phyloP scores from a whole-genome alignment of 2,797 vertebrate genomes.

The Chelonia mydas region DNA sequence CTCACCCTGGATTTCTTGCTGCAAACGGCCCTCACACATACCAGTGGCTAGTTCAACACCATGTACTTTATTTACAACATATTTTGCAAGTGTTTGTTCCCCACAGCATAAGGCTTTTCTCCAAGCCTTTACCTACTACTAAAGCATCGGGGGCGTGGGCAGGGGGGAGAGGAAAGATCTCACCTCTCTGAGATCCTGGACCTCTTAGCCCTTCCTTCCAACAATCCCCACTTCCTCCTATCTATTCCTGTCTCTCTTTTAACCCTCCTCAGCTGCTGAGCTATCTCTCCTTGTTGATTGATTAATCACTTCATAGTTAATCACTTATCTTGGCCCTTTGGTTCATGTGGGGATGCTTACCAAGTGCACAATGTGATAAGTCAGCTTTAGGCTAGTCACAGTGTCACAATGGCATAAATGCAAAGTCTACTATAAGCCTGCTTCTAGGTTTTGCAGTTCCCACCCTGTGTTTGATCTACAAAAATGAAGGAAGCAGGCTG shows the following conservation, averaged over 20 bases:
- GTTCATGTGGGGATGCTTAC: background rate
- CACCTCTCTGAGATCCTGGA: background rate
- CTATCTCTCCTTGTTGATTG: background rate
- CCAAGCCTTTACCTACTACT: too few relatives aligned
- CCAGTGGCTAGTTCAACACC: background rate
- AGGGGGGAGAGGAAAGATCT: too few relatives aligned
- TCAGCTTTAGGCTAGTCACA: background rate
- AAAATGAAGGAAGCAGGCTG: background rate
- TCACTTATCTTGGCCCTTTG: background rate
- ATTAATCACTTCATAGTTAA: background rate
- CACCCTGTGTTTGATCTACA: background rate
- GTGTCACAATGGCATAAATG: background rate
- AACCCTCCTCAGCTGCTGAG: background rate
- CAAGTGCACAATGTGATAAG: background rate
- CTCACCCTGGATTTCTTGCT: background rate
- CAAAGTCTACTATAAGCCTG: background rate
- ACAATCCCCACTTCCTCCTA: too few relatives aligned
- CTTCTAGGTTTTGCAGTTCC: background rate
- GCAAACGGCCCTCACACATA: background rate
- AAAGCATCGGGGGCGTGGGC: rapidly evolving
- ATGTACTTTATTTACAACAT: background rate
- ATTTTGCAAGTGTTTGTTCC: background rate
- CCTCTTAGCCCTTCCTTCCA: too few relatives aligned
- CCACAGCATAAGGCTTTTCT: too few relatives aligned
- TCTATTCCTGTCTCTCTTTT: background rate